A percentile compares a stretch with the other conserved stretches of the same genome.
Conservation (phyloP, 2,113 vertebrate genomes). For the Bolborhynchus lineola region DNA sequence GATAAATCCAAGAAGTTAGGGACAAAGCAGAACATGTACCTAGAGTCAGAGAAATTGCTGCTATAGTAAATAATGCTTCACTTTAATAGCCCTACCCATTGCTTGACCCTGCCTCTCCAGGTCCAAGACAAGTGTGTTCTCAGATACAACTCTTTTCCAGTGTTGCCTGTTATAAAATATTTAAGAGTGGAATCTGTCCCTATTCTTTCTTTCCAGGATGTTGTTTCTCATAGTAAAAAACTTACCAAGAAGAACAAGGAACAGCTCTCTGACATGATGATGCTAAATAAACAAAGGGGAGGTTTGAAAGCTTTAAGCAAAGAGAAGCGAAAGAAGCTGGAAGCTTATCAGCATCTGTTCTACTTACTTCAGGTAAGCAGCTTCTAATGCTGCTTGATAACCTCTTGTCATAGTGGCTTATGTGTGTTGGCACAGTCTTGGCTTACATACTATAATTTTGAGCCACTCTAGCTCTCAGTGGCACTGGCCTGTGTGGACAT, state of each 20-base stretch:
- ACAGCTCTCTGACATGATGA: slow-evolving; percentile 95
- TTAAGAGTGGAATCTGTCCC: background rate
- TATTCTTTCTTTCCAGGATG: slow-evolving; percentile 79
- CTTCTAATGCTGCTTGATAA: rapidly evolving
- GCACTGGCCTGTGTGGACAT: background rate
- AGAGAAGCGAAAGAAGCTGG: slow-evolving; percentile 93
- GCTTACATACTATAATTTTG: background rate
- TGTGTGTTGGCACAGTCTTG: background rate
- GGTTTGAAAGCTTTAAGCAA: slow-evolving; percentile 97
- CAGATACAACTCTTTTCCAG: background rate
- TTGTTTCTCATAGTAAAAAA: slow-evolving; percentile 98
- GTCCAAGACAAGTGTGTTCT: background rate
- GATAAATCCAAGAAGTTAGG: background rate
- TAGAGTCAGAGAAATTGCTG: background rate
- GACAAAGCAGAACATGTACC: background rate
- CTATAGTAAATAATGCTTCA: background rate
- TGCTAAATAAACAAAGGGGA: slow-evolving; percentile 94
- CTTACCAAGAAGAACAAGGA: slow-evolving; percentile 98
- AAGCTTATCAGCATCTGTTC: slow-evolving; percentile 95
- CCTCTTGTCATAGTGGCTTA: background rate
- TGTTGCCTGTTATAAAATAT: background rate
- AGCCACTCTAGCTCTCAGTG: background rate
- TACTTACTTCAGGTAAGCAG: slow-evolving; percentile 88
- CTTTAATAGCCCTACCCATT: background rate
- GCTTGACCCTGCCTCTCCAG: background rate